Conservation (phyloP, 2,113 vertebrate species). For the Cephalopholis sonnerati region DNA sequence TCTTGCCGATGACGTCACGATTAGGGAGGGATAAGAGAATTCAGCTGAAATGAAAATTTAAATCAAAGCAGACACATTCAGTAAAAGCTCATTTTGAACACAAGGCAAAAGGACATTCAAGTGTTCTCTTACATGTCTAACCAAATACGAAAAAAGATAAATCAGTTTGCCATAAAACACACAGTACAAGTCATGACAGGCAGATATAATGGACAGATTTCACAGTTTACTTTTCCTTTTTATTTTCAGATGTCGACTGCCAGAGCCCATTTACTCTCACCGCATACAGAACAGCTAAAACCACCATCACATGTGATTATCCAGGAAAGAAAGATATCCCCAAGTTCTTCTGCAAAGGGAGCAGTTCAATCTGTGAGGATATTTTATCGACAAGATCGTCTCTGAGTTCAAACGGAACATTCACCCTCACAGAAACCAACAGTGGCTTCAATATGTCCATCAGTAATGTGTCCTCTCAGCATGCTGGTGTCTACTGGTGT, state of each 20-base stretch:
- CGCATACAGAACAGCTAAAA: background rate
- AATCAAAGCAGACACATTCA: no score
- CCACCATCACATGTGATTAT: background rate
- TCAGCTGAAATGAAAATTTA: no score
- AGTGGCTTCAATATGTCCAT: background rate
- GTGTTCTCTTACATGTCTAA: no score
- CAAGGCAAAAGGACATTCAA: no score
- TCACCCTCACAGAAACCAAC: background rate
- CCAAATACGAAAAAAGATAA: no score
- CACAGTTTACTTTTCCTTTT: background rate
- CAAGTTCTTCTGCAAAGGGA: conserved; percentile 35
- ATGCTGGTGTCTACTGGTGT: conserved; percentile 49
- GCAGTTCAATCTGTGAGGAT: background rate
- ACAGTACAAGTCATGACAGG: no score
- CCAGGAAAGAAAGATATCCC: fast-evolving
- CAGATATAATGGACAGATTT: background rate
- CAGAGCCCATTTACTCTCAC: background rate
- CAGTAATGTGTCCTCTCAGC: background rate
- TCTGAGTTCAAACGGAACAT: fast-evolving
- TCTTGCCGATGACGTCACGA: no score
- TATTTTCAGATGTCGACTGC: background rate
- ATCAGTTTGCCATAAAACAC: no score
- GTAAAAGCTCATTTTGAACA: no score
- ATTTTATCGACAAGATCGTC: background rate
- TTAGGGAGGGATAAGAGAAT: no score